Evolutionary conservation across 2,113 vertebrate species (phyloP).

Genomic region (Holacanthus passer): DNA sequence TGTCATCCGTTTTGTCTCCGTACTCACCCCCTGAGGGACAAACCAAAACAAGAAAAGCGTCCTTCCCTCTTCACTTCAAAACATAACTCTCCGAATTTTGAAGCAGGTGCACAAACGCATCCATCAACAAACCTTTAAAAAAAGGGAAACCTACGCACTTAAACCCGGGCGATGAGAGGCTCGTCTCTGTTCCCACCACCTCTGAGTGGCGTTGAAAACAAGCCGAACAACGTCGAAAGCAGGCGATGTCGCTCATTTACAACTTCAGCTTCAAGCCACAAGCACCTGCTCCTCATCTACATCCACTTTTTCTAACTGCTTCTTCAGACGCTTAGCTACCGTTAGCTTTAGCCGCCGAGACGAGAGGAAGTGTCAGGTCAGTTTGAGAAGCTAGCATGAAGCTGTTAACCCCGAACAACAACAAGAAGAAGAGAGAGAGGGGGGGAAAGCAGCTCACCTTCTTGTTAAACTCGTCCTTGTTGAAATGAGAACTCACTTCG

Average conservation of each 20-base stretch:
- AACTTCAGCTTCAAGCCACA: constrained; percentile 42
- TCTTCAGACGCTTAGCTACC: constrained; percentile 22
- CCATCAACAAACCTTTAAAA: constrained; percentile 35
- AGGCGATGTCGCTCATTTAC: constrained; percentile 8
- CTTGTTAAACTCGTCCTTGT: constrained; percentile 22
- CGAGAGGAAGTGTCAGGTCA: constrained; percentile 73
- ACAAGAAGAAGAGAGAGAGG: background rate
- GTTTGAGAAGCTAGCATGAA: constrained; percentile 34
- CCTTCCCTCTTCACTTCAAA: constrained; percentile 25
- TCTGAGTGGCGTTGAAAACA: constrained; percentile 37
- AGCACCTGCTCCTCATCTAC: background rate
- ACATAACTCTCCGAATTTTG: constrained; percentile 32
- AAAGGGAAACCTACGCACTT: constrained; percentile 74
- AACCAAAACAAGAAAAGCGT: constrained; percentile 49
- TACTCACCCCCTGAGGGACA: constrained; percentile 64
- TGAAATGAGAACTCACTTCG: background rate
- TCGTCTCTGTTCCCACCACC: constrained; percentile 26
- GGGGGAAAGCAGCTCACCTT: constrained; percentile 54
- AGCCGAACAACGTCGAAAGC: constrained; percentile 51
- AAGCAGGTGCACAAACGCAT: constrained; percentile 58
- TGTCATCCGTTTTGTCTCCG: constrained; percentile 51
- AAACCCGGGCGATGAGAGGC: constrained; percentile 40
- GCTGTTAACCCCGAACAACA: constrained; percentile 31
- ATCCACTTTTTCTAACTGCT: constrained; percentile 44
- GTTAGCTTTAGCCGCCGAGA: constrained; percentile 40